Percentiles rank a stretch among this genome's conserved stretches.
phyloP scores from a whole-genome alignment of 2,113 vertebrate species.

The Neotoma lepida region DNA sequence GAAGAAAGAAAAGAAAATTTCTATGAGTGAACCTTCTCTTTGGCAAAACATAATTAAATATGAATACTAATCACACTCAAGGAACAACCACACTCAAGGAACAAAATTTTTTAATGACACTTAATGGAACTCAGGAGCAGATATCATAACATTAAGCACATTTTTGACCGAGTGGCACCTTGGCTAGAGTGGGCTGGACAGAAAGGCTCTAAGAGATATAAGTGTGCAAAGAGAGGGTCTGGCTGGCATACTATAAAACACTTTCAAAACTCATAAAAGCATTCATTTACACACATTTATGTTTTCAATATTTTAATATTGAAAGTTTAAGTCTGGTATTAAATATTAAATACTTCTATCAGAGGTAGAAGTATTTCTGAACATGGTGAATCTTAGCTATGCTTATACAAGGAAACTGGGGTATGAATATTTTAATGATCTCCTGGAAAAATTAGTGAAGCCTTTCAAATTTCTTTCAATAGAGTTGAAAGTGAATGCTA shows the following conservation, averaged over 20 bases:
- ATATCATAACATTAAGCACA: neutral
- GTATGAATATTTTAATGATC: neutral
- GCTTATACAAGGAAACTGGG: neutral
- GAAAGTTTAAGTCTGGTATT: neutral
- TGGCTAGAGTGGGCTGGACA: neutral
- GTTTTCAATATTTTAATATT: neutral
- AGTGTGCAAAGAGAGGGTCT: neutral
- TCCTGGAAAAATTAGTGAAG: neutral
- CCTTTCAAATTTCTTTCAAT: no score
- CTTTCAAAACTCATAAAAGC: neutral
- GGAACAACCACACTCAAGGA: neutral
- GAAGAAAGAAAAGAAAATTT: neutral
- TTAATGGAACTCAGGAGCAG: neutral
- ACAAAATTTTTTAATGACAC: neutral
- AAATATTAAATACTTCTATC: neutral
- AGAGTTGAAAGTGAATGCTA: neutral
- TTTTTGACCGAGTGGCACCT: neutral
- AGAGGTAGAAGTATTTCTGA: neutral
- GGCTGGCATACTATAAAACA: neutral
- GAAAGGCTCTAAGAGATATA: neutral
- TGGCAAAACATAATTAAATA: neutral
- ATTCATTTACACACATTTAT: neutral
- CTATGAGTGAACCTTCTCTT: neutral
- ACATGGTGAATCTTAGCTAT: neutral
- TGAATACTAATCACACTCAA: neutral